Evolutionary conservation across 1,140 invertebrate genomes (phyloP), one percentile per base, ranked within the genome.

Genomic region (Schlechtendalia chinensis): DNA sequence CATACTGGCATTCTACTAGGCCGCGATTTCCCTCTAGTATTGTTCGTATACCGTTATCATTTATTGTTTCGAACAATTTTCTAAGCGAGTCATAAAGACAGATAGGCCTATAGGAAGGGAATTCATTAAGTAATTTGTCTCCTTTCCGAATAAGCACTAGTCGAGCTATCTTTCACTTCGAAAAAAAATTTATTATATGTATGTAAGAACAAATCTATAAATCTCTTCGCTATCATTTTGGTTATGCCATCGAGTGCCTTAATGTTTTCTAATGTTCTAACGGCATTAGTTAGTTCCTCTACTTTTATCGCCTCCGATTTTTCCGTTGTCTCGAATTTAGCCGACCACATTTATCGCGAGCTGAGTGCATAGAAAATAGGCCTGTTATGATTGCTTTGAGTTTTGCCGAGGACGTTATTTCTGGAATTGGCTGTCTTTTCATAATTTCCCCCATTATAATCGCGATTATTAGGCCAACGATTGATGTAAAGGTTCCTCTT

Each of bases 91-190:
- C n/a, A n/a, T n/a, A n/a, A n/a, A n/a, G n/a, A n/a, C n/a, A n/a
- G n/a, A n/a, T n/a, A n/a, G n/a, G n/a, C n/a, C n/a, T n/a, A n/a
- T n/a, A n/a, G n/a, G n/a, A n/a, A n/a, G n/a, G n/a, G n/a, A n/a
- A n/a, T n/a, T n/a, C n/a, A n/a, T n/a, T n/a, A n/a, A n/a, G n/a
- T n/a, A n/a, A n/a, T n/a, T n/a, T n/a, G n/a, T n/a, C n/a, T 3
- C 22, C 45, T 67, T 5, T 32, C 29, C 29, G 8, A 16, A 67
- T 14, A 16, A 67, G 63, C 19, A 67, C 63, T 19, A 67, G 63
- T 16, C 63, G 27, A 3, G 63, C 59, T 27, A 10, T n/a, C 45
- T 67, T 67, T 32, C 63, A 67, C 63, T 67, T 67, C 19, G 63
- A 32, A 1, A 3, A 67, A 14, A 32, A 29, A 67, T 39, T 39